Evolutionary conservation across 1,140 invertebrate species (phyloP), one percentile per base, ranked within the genome.

Genomic region (Rhopalosiphum maidis): DNA sequence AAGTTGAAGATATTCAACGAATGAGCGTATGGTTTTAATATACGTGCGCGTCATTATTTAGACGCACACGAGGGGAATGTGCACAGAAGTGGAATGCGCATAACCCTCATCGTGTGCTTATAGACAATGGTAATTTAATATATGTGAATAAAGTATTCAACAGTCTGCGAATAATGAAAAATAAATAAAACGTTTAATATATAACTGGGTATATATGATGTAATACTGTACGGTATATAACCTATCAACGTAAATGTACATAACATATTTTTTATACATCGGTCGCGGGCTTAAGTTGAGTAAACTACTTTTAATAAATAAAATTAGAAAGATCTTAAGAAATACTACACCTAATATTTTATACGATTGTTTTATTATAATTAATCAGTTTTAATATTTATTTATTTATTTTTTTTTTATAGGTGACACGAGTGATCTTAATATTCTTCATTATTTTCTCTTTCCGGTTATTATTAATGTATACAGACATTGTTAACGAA

Each of bases 91-190:
- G 43, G 85, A 87, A 87, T 87, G 85, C n/a, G 85, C 25, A 46
- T 30, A 48, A 87, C 43, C 85, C 43, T 46, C 48, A 87, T 48
- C 43, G 46, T 43, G 37, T 43, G 83, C 41, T 86, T 86, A 41
- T 41, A 86, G 85, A 87, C 85, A 30, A 46, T 48, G 43, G 85
- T 87, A 41, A 85, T 85, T 85, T 85, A 85, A 43, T 30, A 46
- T 87, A 46, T 46, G 85, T 48, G 43, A 87, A 87, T 87, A 87
- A 25, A 83, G n/a, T 30, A 46, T n/a, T 46, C 83, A 86, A 86
- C 23, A 86, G 37, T 86, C 22, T 86, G 37, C 37, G 25, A 41
- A 11, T 25, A 41, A 86, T 41, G 23, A 41, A 86, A 86, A 43
- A 77, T 35, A 77, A n/a, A 77, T 77, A n/a, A 77, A 77, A 77